Evolutionary conservation across 2,113 vertebrate species (phyloP), one percentile per base, ranked within the genome.

Genomic region (Willisornis vidua): DNA sequence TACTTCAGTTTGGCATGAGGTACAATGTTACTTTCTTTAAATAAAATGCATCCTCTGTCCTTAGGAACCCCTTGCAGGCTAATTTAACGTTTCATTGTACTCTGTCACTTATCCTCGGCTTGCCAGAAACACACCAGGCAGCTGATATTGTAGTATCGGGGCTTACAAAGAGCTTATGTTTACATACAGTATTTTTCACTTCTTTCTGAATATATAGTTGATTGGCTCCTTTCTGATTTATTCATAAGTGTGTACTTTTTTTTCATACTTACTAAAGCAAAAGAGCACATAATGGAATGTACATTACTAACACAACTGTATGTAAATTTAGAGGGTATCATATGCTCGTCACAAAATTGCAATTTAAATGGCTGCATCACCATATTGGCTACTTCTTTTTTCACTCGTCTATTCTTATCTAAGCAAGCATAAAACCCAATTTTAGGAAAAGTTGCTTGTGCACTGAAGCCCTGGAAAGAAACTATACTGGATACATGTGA

Each of bases 31-130:
- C 97, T 97, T 98, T 98, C 97, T 98, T 98, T 96, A 98, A 97
- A 98, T 97, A 97, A 98, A 98, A 98, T 98, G 94, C 77, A 96
- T 98, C 95, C 97, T 97, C 97, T 98, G 94, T 98, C 96, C 94
- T 90, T 85, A 96, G 81, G 86, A 96, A 93, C 96, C 80, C 78
- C 37, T 81, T 66, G 49, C 89, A 95, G 85, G 39, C 78, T 95
- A 88, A 81, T 81, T 97, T 97, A 90, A 89, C 90, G 87, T 95
- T 94, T 95, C 93, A 94, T 97, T 98, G 97, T 98, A 89, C 89
- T 97, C 88, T 85, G 52, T 96, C 95, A 93, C 77, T 94, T 93
- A 70, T 20, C 78, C 85, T 91, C 86, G 73, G 61, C 28, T 72
- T 90, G 87, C 92, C 84, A 95, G 89, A 83, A 66, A 10, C 59